phyloP scores from a whole-genome alignment of 2,888 invertebrate species.

The Latrodectus elegans region DNA sequence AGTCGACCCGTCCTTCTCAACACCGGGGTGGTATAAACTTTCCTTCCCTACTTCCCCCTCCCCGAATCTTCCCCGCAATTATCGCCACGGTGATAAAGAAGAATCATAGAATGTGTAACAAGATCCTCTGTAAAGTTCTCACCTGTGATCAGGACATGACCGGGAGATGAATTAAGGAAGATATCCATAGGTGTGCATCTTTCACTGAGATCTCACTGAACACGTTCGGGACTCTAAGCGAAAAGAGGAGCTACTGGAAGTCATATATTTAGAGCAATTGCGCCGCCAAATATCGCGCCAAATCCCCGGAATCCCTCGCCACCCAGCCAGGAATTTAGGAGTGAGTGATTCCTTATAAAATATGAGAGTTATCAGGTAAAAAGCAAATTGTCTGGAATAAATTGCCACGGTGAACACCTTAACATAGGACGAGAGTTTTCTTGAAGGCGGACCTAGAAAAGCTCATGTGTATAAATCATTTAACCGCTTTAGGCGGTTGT shows the following conservation, averaged over 20 bases:
- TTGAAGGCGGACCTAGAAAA: too few species aligned
- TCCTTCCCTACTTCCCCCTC: not conserved
- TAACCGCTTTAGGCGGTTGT: too few species aligned
- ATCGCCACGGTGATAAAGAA: not conserved
- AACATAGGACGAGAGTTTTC: too few species aligned
- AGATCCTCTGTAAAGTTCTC: conserved; percentile 27
- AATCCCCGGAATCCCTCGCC: conserved; percentile 53
- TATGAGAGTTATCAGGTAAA: not conserved
- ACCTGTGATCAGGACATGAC: conserved; percentile 66
- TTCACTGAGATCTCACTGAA: conserved; percentile 52
- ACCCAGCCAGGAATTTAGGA: not conserved
- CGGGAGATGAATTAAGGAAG: conserved; percentile 43
- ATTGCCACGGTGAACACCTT: not conserved
- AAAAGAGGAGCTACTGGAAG: conserved; percentile 42
- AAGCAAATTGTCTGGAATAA: not conserved
- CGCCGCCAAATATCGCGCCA: conserved; percentile 52
- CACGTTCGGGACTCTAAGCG: conserved; percentile 51
- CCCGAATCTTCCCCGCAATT: not conserved
- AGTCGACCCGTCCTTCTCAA: not conserved
- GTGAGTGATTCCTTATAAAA: not conserved
- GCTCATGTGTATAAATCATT: too few species aligned
- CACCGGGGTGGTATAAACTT: not conserved
- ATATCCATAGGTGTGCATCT: conserved; percentile 55
- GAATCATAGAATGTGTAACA: not conserved
- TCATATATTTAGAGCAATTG: conserved; percentile 65